These are phyloP conservation scores for Pao palembangensis DNA, from an alignment of 2,113 vertebrate genomes.

Conservation along the genomic window DNA sequence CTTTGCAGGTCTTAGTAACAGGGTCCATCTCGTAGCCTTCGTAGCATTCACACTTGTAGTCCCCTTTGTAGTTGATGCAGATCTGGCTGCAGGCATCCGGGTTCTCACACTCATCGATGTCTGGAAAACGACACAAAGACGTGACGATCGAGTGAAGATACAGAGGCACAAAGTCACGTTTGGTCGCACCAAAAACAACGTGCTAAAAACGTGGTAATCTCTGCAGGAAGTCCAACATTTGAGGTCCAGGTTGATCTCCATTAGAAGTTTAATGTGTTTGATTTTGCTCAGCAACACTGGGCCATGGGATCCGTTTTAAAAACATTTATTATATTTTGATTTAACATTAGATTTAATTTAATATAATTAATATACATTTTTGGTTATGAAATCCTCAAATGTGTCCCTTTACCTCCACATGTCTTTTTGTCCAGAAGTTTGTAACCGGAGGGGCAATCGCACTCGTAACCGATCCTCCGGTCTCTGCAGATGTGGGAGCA, in stretches of 20 bases:
- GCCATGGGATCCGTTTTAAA: too few relatives aligned
- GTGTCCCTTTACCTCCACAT: conserved; percentile 83
- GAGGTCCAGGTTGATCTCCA: too few relatives aligned
- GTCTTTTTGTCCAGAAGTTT: conserved; percentile 95
- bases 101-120: conserved; percentile 97
- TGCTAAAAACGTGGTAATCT: too few relatives aligned
- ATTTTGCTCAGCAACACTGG: too few relatives aligned
- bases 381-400: background rate
- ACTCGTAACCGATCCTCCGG: conserved; percentile 87
- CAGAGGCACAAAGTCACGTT: background rate
- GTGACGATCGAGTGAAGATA: background rate
- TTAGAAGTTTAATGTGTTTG: too few relatives aligned
- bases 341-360: too few relatives aligned
- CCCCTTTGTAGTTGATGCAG: conserved; percentile 98
- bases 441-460: conserved; percentile 90
- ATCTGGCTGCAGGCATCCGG: conserved; percentile 95
- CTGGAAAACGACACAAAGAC: conserved; percentile 68
- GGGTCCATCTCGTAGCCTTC: conserved; percentile 97
- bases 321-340: too few relatives aligned
- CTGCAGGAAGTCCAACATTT: too few relatives aligned
- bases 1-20: conserved; percentile 93
- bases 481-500: conserved; percentile 96
- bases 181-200: background rate
- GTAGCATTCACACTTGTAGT: conserved; percentile 96
- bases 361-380: background rate